Percentiles rank a stretch among this genome's conserved stretches.
These are phyloP conservation scores for Prorops nasuta DNA, from an alignment of 1,140 invertebrate species.

Conservation along the genomic window DNA sequence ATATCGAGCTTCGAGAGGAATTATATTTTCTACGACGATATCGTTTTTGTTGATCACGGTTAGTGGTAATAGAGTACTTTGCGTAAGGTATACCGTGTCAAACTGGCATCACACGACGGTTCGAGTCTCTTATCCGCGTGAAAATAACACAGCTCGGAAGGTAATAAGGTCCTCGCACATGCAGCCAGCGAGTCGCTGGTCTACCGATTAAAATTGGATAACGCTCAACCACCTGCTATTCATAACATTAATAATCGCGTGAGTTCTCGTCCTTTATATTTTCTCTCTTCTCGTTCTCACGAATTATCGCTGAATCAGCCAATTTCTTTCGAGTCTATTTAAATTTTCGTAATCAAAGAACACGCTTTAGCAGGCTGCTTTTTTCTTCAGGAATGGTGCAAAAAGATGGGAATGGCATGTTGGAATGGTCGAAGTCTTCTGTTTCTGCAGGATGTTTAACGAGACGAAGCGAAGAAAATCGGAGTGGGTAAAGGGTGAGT, in stretches of 20 bases:
- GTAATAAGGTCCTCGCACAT: constrained; percentile 5
- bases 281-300: no score
- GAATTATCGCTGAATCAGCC: no score
- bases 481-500: no score
- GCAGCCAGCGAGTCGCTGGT: background rate
- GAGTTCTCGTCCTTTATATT: no score
- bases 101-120: background rate
- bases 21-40: background rate
- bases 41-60: background rate
- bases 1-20: background rate
- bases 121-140: constrained; percentile 20
- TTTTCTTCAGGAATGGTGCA: no score
- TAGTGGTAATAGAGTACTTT: background rate
- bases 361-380: no score
- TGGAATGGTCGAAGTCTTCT: no score
- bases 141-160: constrained; percentile 19
- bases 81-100: background rate
- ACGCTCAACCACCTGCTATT: constrained; percentile 13
- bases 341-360: no score
- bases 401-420: no score
- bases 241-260: constrained; percentile 15
- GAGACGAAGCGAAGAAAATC: no score
- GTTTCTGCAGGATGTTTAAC: no score
- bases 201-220: constrained; percentile 17
- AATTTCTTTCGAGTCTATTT: no score